These are phyloP conservation scores for Diaprepes abbreviatus DNA, from an alignment of 2,888 invertebrate species.

Conservation along the genomic window DNA sequence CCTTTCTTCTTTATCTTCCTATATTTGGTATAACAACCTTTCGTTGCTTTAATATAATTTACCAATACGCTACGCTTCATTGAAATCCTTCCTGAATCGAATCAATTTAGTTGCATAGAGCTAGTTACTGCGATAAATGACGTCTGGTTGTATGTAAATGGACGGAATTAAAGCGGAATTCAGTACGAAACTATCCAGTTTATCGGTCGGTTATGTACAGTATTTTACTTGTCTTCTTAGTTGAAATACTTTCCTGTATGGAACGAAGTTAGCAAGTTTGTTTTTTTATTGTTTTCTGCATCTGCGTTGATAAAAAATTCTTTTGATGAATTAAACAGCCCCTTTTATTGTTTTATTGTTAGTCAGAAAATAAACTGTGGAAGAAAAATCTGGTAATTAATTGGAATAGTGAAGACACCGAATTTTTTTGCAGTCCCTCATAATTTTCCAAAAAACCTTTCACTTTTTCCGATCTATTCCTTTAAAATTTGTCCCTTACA, in stretches of 20 bases:
- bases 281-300: too few relatives aligned
- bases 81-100: conserved; percentile 41
- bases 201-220: conserved; percentile 5
- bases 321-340: too few relatives aligned
- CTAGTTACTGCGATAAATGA: conserved; percentile 29
- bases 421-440: too few relatives aligned
- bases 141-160: conserved; percentile 29
- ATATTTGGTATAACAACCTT: conserved; percentile 18
- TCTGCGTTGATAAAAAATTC: too few relatives aligned
- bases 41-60: conserved; percentile 24
- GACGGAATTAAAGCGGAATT: conserved; percentile 23
- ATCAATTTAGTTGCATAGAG: conserved; percentile 33
- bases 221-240: neutral
- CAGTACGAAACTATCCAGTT: conserved; percentile 4
- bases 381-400: too few relatives aligned
- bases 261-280: neutral
- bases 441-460: too few relatives aligned
- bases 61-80: conserved; percentile 33
- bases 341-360: too few relatives aligned
- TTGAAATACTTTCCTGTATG: neutral
- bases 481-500: too few relatives aligned
- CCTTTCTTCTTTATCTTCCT: neutral
- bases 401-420: too few relatives aligned
- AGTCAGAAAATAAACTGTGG: too few relatives aligned
- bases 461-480: too few relatives aligned